A percentile compares a stretch with the other conserved stretches of the same genome.
Evolutionary conservation across 2,797 vertebrate species (phyloP).

Genomic region (Pelobates cultripes): DNA sequence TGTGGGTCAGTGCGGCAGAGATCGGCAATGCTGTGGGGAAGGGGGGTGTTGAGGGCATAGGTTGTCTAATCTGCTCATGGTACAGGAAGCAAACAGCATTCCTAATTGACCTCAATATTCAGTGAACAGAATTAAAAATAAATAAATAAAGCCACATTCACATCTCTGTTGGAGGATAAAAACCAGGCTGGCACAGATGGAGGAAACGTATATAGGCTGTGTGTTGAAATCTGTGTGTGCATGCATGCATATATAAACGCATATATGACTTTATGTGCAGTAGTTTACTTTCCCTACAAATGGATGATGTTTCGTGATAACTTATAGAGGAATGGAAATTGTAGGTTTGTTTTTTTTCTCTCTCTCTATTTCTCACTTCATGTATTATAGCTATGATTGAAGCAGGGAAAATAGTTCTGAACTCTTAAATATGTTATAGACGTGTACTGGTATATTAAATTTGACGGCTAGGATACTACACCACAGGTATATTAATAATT

Average conservation of each 20-base stretch:
- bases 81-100: conserved; percentile 77
- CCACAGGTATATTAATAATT: too few species aligned
- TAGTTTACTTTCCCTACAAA: too few species aligned
- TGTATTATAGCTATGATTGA: too few species aligned
- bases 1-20: conserved; percentile 78
- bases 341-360: too few species aligned
- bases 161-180: conserved; percentile 61
- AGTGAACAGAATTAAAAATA: conserved; percentile 74
- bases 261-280: too few species aligned
- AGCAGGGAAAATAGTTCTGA: too few species aligned
- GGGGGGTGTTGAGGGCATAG: conserved; percentile 37
- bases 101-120: conserved; percentile 88
- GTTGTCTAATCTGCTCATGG: conserved; percentile 83
- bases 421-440: too few species aligned
- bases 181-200: conserved; percentile 51
- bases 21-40: conserved; percentile 67
- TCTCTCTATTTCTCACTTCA: too few species aligned
- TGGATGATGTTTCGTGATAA: too few species aligned
- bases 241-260: background rate
- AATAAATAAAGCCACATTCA: conserved; percentile 71
- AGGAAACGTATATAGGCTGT: conserved; percentile 9
- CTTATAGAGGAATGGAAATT: too few species aligned
- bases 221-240: background rate
- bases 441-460: too few species aligned
- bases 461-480: too few species aligned